These are phyloP conservation scores for Rousettus leschenaultii DNA, from an alignment of 2,113 vertebrate genomes.

Conservation along the genomic window DNA sequence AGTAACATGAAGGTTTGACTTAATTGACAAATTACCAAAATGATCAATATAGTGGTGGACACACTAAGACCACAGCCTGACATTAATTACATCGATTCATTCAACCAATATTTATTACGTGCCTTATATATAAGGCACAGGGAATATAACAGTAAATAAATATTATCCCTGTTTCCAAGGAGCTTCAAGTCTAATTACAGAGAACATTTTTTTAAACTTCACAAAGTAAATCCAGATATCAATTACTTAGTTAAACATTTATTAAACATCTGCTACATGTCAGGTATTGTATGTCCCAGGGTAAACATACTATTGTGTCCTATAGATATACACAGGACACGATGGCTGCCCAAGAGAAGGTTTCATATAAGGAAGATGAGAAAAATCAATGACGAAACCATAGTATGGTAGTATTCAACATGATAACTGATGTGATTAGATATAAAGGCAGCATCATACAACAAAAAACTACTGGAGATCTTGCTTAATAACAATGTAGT, in stretches of 20 bases:
- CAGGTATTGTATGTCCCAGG: not conserved
- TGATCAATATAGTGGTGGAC: conserved; percentile 29
- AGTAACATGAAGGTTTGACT: conserved; percentile 22
- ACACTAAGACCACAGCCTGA: conserved; percentile 44
- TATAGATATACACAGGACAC: not conserved
- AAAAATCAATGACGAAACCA: not conserved
- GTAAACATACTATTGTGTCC: not conserved
- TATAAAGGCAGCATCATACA: not conserved
- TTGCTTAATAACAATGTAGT: not conserved
- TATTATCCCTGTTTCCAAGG: not conserved
- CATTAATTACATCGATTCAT: conserved; percentile 51
- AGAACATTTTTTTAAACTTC: not conserved
- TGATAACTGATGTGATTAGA: not conserved
- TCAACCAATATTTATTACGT: conserved; percentile 43
- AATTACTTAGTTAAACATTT: conserved; percentile 34
- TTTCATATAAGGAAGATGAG: conserved; percentile 2
- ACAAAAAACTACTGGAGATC: conserved; percentile 23
- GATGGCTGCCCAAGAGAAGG: not conserved
- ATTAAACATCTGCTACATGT: not conserved
- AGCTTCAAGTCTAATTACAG: conserved; percentile 44
- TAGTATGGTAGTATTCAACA: not conserved
- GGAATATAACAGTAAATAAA: conserved; percentile 18
- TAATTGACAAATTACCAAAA: conserved; percentile 55
- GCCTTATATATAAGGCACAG: not conserved
- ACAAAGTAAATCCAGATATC: conserved; percentile 36